These are phyloP conservation scores for Gopherus evgoodei DNA, from an alignment of 2,113 vertebrate genomes.

Conservation along the genomic window DNA sequence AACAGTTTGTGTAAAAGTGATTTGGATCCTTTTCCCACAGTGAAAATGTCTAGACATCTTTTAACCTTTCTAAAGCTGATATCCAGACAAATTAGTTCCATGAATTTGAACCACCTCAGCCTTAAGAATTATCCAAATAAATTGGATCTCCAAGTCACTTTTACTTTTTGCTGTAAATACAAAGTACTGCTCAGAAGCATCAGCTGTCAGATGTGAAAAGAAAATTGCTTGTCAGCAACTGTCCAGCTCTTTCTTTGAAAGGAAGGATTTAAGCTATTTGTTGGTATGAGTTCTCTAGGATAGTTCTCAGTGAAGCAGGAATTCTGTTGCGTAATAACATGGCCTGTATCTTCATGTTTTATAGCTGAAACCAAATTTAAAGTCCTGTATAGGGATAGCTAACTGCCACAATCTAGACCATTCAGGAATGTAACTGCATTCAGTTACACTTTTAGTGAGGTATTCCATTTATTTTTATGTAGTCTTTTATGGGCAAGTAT, in stretches of 20 bases:
- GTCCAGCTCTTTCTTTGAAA: not conserved
- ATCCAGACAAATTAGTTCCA: constrained; percentile 81
- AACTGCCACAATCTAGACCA: not conserved
- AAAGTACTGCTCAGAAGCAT: constrained; percentile 9
- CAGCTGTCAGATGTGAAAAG: constrained; percentile 6
- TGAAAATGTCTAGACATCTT: constrained; percentile 77
- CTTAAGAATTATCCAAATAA: constrained; percentile 72
- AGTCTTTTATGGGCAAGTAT: not conserved
- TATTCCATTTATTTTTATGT: not conserved
- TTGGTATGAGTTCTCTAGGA: not conserved
- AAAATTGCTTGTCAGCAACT: constrained; percentile 2
- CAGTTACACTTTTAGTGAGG: not conserved
- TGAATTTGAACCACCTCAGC: constrained; percentile 71
- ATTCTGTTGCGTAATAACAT: not conserved
- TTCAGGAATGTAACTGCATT: not conserved
- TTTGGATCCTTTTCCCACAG: constrained; percentile 67
- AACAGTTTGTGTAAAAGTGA: constrained; percentile 48
- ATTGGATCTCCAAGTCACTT: constrained; percentile 55
- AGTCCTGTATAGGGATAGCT: not conserved
- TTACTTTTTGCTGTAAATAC: constrained; percentile 46
- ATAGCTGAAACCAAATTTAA: not conserved
- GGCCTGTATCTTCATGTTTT: not conserved
- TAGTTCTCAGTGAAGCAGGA: not conserved
- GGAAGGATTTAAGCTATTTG: not conserved
- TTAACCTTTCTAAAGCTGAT: constrained; percentile 73